phyloP scores from a whole-genome alignment of 2,113 vertebrate species.

The Castor canadensis region DNA sequence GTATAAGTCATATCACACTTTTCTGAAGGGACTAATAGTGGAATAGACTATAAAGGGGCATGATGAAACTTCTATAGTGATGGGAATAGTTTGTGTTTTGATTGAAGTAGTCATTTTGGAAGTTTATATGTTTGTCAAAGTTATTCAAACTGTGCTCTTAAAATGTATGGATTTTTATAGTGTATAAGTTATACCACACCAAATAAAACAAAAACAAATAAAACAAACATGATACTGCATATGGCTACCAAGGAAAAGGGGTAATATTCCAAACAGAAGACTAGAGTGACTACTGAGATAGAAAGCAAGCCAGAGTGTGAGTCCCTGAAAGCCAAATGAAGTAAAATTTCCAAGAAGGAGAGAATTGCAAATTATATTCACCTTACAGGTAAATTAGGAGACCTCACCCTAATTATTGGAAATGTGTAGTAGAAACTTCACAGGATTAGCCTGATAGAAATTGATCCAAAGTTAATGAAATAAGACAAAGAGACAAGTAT shows the following conservation, averaged over 20 bases:
- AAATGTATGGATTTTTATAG: neutral
- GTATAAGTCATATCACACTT: neutral
- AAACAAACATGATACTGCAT: neutral
- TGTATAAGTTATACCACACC: neutral
- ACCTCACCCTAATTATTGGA: neutral
- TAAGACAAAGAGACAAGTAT: neutral
- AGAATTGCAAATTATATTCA: neutral
- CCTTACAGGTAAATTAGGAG: neutral
- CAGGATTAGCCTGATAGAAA: too few species aligned
- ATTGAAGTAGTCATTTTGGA: neutral
- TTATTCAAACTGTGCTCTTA: neutral
- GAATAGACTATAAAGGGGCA: neutral
- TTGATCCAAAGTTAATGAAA: neutral
- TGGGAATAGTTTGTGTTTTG: neutral
- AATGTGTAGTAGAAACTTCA: neutral
- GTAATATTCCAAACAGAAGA: neutral
- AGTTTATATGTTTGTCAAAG: neutral
- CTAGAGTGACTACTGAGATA: neutral
- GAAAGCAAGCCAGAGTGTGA: neutral
- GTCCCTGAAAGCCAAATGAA: neutral
- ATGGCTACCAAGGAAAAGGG: neutral
- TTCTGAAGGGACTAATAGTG: neutral
- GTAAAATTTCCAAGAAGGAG: neutral
- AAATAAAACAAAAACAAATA: neutral
- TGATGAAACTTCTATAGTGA: neutral